phyloP scores from a whole-genome alignment of 2,888 invertebrate genomes.

The Eupithecia tripunctaria region DNA sequence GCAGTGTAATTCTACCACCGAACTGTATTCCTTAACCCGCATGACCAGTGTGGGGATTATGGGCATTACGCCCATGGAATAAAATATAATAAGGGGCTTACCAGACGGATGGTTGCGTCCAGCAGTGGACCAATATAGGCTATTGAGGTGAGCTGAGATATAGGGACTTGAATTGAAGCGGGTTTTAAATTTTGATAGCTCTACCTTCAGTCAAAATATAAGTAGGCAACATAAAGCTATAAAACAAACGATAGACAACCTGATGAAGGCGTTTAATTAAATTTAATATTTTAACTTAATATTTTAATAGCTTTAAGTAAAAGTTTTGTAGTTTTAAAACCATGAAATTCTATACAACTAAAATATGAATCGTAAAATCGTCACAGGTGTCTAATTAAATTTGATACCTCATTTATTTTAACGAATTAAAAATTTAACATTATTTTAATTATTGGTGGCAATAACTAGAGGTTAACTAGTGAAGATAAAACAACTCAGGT shows the following conservation, averaged over 20 bases:
- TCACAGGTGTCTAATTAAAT: conserved; percentile 47
- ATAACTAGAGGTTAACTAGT: conserved; percentile 10
- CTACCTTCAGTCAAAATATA: neutral
- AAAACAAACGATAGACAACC: neutral
- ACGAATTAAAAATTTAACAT: conserved; percentile 33
- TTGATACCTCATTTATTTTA: conserved; percentile 39
- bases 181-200: neutral
- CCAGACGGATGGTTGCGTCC: no score
- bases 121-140: no score
- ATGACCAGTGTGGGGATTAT: no score
- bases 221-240: conserved; percentile 2
- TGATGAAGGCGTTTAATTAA: conserved; percentile 11
- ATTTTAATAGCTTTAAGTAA: conserved; percentile 23
- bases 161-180: neutral
- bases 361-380: conserved; percentile 43
- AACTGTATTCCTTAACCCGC: no score
- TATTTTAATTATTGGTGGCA: conserved; percentile 30
- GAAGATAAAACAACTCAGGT: conserved; percentile 14
- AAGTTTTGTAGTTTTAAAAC: conserved; percentile 26
- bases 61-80: no score
- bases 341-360: conserved; percentile 42
- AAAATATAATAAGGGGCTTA: no score
- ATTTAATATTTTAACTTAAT: neutral
- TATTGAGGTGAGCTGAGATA: no score
- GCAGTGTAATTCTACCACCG: no score